These are phyloP conservation scores for Theodoxus fluviatilis DNA, from an alignment of 2,888 invertebrate genomes.

Conservation along the genomic window DNA sequence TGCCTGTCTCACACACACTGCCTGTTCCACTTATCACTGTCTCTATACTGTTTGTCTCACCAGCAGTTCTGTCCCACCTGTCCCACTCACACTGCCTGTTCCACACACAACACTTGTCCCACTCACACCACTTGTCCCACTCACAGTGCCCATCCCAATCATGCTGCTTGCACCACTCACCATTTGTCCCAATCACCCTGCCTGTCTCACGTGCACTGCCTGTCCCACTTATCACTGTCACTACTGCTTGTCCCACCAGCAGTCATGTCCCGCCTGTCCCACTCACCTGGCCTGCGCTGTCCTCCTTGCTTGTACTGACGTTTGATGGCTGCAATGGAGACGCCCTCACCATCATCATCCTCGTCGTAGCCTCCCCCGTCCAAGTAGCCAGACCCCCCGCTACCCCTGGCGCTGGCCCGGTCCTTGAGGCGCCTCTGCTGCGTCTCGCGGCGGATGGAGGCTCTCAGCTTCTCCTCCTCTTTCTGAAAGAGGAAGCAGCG, in stretches of 20 bases:
- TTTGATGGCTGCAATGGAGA: slow-evolving; percentile 92
- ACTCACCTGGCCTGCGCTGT: slow-evolving; percentile 9
- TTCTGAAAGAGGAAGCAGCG: slow-evolving; percentile 70
- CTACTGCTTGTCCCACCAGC: too few relatives aligned
- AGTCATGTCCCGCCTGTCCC: too few relatives aligned
- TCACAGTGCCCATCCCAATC: neutral
- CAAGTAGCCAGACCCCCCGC: slow-evolving; percentile 70
- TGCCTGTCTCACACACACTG: too few relatives aligned
- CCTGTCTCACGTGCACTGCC: too few relatives aligned
- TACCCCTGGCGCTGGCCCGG: slow-evolving; percentile 65
- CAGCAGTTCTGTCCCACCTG: too few relatives aligned
- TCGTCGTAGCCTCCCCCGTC: slow-evolving; percentile 78
- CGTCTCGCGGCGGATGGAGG: slow-evolving; percentile 80
- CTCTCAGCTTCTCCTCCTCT: slow-evolving; percentile 94
- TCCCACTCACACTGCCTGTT: too few relatives aligned
- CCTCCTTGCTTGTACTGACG: slow-evolving; percentile 84
- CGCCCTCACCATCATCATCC: slow-evolving; percentile 91
- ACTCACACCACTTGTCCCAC: too few relatives aligned
- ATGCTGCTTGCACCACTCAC: slow-evolving; percentile 27
- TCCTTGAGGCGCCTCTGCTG: slow-evolving; percentile 72
- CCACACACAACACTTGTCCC: too few relatives aligned
- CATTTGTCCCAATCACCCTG: too few relatives aligned
- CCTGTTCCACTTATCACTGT: too few relatives aligned
- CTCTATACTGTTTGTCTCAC: too few relatives aligned
- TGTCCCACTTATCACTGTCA: too few relatives aligned